These are phyloP conservation scores for Trachops cirrhosus DNA, from an alignment of 2,797 vertebrate species.

Conservation along the genomic window DNA sequence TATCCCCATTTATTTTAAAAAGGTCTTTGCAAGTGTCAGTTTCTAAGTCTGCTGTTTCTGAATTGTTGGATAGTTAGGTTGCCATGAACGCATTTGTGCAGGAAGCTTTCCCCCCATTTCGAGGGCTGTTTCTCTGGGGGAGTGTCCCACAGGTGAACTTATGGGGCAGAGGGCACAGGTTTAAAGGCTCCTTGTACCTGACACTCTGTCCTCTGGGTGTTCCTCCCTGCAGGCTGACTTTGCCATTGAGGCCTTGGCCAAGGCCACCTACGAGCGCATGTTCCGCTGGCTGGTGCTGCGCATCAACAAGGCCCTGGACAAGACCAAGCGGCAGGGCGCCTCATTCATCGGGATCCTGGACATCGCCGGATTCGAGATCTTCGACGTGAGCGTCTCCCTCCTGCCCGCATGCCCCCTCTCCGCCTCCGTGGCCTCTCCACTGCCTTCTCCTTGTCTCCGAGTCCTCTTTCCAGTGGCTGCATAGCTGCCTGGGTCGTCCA, in stretches of 20 bases:
- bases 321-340: conserved; percentile 98
- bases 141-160: neutral
- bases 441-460: neutral
- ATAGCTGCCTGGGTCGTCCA: fast-evolving
- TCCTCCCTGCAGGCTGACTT: conserved; percentile 91
- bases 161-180: neutral
- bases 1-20: neutral
- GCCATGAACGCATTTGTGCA: fast-evolving
- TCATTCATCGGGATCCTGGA: conserved; percentile 99
- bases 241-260: conserved; percentile 96
- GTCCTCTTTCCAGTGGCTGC: fast-evolving
- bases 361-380: conserved; percentile 99
- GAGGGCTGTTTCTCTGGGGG: neutral
- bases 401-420: fast-evolving
- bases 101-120: fast-evolving
- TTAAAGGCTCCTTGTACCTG: neutral
- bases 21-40: neutral
- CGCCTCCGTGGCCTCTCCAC: fast-evolving
- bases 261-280: conserved; percentile 97
- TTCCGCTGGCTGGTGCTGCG: conserved; percentile 98
- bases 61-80: neutral
- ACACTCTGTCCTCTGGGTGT: neutral
- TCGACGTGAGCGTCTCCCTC: conserved; percentile 86
- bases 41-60: neutral
- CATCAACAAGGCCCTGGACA: conserved; percentile 97